phyloP scores from a whole-genome alignment of 2,113 vertebrate genomes.

The Zosterops pallidus region DNA sequence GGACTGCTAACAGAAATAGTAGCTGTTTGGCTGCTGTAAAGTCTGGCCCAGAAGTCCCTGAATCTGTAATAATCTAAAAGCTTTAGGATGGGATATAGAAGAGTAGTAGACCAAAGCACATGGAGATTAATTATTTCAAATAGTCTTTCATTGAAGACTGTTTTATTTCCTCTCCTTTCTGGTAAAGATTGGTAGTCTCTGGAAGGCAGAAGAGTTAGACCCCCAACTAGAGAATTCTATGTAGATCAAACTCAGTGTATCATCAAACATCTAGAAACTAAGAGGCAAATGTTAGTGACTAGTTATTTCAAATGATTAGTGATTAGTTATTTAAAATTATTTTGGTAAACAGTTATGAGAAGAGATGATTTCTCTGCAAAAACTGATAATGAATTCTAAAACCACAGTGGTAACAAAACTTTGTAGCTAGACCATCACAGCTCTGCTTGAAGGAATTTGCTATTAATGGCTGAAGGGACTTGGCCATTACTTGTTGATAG shows the following conservation, averaged over 20 bases:
- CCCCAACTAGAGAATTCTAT: not conserved
- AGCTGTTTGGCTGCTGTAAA: not conserved
- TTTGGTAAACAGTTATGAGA: not conserved
- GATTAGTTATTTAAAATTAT: not conserved
- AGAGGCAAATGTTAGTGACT: not conserved
- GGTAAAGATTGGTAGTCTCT: not conserved
- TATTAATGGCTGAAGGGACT: not conserved
- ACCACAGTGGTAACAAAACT: not conserved
- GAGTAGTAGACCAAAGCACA: not conserved
- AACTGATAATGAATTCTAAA: not conserved
- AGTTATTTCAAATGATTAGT: not conserved
- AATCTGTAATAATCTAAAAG: not conserved
- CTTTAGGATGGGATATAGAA: not conserved
- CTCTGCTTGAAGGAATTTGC: not conserved
- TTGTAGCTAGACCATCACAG: not conserved
- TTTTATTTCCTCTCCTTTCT: not conserved
- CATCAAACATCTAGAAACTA: not conserved
- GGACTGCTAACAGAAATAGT: not conserved
- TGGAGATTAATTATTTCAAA: not conserved
- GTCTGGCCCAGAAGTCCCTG: not conserved
- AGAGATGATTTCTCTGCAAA: not conserved
- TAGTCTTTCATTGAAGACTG: not conserved
- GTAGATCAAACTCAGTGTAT: not conserved
- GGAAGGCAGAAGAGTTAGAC: not conserved
- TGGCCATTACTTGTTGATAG: not conserved